Evolutionary conservation across 2,113 vertebrate genomes (phyloP), one percentile per base, ranked within the genome.

Genomic region (Tor tambroides): DNA sequence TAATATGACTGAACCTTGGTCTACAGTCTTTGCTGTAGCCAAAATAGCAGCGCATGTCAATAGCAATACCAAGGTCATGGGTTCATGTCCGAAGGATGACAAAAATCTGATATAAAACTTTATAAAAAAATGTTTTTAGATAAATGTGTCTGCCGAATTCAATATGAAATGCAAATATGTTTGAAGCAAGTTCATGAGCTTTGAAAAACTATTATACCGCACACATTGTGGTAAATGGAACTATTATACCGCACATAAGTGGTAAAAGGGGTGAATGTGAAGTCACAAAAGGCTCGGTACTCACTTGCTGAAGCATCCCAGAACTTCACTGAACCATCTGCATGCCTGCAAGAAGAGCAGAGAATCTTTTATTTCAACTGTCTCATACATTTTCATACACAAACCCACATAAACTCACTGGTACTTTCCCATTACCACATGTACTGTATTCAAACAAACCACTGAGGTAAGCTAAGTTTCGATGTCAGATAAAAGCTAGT

Each of bases 271-370:
- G 26, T 83, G 38, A 54, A 51, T 10, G 12, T 28, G 11, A 63
- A 41, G 23, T 41, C 6, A 28, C 10, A n/a, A 32, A 49, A 43
- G 4, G n/a, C 9, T 28, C 9, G 30, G n/a, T 51, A 96, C 97
- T 95, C 92, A 98, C 97, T 98, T 96, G 98, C 98, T 94, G 97
- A 99, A 49, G 98, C 98, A 94, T 99, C 98, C 98, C 98, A 99
- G 94, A 99, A 99, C 93, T 99, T 99, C 92, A 99, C 92, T 67
- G 98, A 98, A 89, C 98, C 98, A 95, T 99, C 98, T 91, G 98
- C 98, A 92, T 99, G 98, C 90, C 98, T 99, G 92, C 21, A 32
- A 86, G 69, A 82, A 88, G 81, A 65, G 86, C 41, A 88, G 3
- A 85, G 12, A 43, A 56, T 61, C 28, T 61, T 63, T 59, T 30